Conservation (phyloP, 2,888 invertebrate species). For the Osmoderma eremita region DNA sequence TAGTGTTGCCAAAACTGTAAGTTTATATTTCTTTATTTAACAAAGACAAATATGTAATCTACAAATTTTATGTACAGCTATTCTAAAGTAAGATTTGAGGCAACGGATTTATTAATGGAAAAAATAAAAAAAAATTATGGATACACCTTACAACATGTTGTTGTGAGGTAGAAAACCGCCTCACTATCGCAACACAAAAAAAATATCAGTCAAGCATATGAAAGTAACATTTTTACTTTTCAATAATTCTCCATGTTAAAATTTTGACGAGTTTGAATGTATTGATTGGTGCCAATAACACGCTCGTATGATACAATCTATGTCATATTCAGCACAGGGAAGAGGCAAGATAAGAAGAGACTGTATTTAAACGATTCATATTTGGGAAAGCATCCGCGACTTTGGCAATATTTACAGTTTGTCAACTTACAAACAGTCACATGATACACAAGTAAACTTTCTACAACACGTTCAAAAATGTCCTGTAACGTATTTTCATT, state of each 20-base stretch:
- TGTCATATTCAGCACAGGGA: constrained; percentile 39
- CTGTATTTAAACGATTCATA: no score
- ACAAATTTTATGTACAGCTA: constrained; percentile 51
- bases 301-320: constrained; percentile 43
- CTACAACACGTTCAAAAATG: no score
- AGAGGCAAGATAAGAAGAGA: no score
- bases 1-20: constrained; percentile 22
- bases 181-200: constrained; percentile 37
- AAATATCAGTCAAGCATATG: constrained; percentile 49
- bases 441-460: no score
- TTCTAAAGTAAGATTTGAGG: no score
- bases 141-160: constrained; percentile 8
- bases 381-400: no score
- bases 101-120: neutral
- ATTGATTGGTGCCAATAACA: constrained; percentile 44
- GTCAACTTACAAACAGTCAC: no score
- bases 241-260: constrained; percentile 43
- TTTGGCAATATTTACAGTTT: no score
- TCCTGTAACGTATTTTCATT: no score
- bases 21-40: constrained; percentile 29
- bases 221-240: constrained; percentile 43
- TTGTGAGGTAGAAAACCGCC: constrained; percentile 15
- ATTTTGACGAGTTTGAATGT: constrained; percentile 39
- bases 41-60: constrained; percentile 47
- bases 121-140: constrained; percentile 15